phyloP scores from a whole-genome alignment of 2,797 vertebrate genomes.

The Myoxocephalus aenaeus region DNA sequence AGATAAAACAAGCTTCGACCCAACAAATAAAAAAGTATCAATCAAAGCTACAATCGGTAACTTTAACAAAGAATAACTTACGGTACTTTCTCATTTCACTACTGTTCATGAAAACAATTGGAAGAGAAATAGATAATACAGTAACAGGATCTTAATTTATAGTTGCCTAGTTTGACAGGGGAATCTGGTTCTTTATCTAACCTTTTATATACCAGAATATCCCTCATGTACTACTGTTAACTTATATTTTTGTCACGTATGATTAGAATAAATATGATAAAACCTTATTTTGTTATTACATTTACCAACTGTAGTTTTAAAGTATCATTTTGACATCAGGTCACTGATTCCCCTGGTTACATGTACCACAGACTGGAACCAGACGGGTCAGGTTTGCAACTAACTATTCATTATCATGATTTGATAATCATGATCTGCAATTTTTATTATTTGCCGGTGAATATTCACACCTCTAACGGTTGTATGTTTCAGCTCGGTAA shows the following conservation, averaged over 20 bases:
- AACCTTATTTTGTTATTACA: background rate
- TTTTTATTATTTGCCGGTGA: background rate
- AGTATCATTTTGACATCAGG: too few species aligned
- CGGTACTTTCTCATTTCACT: too few species aligned
- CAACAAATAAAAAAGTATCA: too few species aligned
- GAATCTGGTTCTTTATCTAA: background rate
- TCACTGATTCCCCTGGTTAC: background rate
- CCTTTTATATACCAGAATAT: background rate
- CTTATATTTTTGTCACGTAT: background rate
- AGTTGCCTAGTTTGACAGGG: background rate
- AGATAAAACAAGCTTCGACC: background rate
- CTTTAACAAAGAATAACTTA: too few species aligned
- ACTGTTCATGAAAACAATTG: background rate
- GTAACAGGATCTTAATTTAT: accelerated
- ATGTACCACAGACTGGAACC: background rate
- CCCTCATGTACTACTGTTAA: background rate
- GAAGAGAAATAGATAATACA: background rate
- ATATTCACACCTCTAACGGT: background rate
- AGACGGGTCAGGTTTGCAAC: too few species aligned
- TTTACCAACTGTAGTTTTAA: too few species aligned
- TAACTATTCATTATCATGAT: background rate
- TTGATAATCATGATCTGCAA: background rate
- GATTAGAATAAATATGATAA: background rate
- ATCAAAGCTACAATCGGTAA: too few species aligned
- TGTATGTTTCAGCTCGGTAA: background rate